These are phyloP conservation scores for Luidia sarsii DNA, from an alignment of 53 echinoderm and acorn worm genomes.

Conservation along the genomic window DNA sequence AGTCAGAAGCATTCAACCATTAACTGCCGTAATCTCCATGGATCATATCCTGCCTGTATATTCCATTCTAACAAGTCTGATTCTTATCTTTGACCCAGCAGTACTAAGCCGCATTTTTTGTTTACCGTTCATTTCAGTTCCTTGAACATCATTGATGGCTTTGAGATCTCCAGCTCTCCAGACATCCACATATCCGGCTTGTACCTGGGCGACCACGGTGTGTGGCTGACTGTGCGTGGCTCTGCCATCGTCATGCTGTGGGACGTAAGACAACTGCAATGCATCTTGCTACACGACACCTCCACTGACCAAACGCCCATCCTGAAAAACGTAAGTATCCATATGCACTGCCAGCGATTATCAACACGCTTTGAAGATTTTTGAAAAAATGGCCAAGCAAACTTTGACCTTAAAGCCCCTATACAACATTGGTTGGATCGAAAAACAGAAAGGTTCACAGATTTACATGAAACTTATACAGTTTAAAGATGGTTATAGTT, in stretches of 20 bases:
- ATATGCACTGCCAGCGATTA: no score
- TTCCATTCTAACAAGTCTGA: neutral
- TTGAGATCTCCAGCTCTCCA: conserved; percentile 90
- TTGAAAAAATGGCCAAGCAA: no score
- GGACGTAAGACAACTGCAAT: conserved; percentile 69
- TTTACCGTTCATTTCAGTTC: conserved; percentile 48
- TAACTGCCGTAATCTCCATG: no score
- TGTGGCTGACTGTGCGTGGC: conserved; percentile 88
- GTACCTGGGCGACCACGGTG: conserved; percentile 63
- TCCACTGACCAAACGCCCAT: conserved; percentile 72
- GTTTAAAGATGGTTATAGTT: no score
- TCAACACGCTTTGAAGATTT: no score
- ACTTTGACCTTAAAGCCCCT: no score
- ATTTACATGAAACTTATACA: no score
- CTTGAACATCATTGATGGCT: conserved; percentile 77
- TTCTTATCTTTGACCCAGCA: neutral
- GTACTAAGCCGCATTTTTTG: neutral
- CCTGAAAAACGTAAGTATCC: conserved; percentile 40
- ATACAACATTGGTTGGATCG: no score
- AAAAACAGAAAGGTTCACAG: no score
- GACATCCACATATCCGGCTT: conserved; percentile 76
- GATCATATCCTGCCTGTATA: neutral
- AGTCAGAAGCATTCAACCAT: no score
- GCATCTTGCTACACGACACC: conserved; percentile 84
- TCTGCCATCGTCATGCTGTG: conserved; percentile 78